Base-by-base conservation (phyloP, 2,888 invertebrate species). In the Eueremaeus valkanovi region DNA sequence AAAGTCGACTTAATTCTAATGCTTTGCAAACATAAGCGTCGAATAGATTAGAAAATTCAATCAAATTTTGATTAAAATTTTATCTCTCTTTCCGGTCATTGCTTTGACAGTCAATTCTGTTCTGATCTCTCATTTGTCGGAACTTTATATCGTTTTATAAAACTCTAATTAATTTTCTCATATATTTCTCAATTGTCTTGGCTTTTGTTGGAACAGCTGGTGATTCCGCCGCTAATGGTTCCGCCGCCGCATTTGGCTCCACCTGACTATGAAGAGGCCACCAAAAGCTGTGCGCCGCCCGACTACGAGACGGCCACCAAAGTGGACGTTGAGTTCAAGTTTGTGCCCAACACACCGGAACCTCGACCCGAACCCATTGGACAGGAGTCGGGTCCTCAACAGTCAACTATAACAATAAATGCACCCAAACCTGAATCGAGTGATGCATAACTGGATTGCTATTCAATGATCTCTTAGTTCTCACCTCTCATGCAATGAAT, bases 251-350 rank as follows among this genome's bases (percentile, higher is more conserved):
- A 75, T 72, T 24, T 75, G 55, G 72, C 75, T 31, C 75, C 75
- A 11, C 75, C 75, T 21, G 66, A 75, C 63, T 75, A 75, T 42
- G 75, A 75, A 2, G 75, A 75, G 31, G 75, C 75, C 6, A 77
- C 74, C 5, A 77, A 75, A 40, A 66, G 45, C 21, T 45, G 55
- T 70, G 55, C 75, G 42, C 66, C 75, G 9, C 77, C 77, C 8
- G 75, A 75, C 51, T 77, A 73, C 40, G 75, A 77, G 31, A 76
- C 77, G 18, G 75, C 75, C n/a, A 70, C 45, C 18, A 70, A 70
- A 45, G 18, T 13, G 6, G 29, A 16, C n/a, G n/a, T n/a, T 45
- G 70, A 70, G 29, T 70, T 70, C 6, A 70, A 70, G 70, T 70
- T 70, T 29, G 70, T 70, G 11, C 45, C 45, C 13, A 45, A 70